phyloP scores from a whole-genome alignment of 2,797 vertebrate species.

The Tokudaia tokunoshimensis region DNA sequence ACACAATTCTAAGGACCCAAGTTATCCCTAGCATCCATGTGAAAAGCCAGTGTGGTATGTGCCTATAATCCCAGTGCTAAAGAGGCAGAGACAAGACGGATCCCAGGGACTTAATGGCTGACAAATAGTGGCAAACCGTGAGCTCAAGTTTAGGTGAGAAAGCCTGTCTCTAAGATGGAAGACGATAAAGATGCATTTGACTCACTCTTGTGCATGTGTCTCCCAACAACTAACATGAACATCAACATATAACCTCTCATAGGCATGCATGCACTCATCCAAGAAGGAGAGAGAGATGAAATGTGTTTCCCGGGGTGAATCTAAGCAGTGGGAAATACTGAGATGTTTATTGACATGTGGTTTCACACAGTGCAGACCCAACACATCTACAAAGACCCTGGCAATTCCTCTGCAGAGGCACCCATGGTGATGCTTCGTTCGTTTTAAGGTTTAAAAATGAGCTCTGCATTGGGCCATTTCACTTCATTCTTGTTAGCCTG shows the following conservation, averaged over 20 bases:
- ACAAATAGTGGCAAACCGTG: neutral
- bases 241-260: neutral
- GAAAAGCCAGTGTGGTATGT: neutral
- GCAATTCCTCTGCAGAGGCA: neutral
- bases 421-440: neutral
- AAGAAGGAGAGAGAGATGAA: neutral
- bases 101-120: neutral
- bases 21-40: no score
- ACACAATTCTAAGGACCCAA: neutral
- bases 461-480: neutral
- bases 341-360: neutral
- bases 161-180: neutral
- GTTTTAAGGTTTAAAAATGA: neutral
- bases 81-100: neutral
- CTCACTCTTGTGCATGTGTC: neutral
- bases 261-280: neutral
- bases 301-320: neutral
- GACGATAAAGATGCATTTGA: neutral
- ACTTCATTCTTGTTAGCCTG: slow-evolving; percentile 66
- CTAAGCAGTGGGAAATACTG: slow-evolving; percentile 1
- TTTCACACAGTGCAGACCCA: neutral
- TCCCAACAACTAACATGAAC: no score
- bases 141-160: neutral
- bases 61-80: neutral
- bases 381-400: neutral